Evolutionary conservation across 2,888 invertebrate genomes (phyloP), one percentile per base, ranked within the genome.

Genomic region (Hypomecis atomaria): DNA sequence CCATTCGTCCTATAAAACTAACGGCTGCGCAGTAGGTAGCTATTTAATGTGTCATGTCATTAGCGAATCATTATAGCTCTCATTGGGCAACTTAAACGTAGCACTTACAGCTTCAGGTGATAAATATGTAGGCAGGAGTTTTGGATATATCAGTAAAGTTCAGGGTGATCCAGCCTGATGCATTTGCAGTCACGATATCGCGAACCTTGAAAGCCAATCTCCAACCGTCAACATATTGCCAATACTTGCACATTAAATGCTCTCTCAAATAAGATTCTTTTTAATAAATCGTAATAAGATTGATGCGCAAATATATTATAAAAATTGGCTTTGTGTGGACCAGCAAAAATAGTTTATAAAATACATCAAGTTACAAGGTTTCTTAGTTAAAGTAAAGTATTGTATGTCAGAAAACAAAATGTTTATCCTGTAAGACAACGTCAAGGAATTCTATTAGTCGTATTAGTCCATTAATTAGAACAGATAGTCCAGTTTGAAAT

Each of bases 81-180:
- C 3, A 23, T 23, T 23, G 23, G 23, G 23, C 23, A 23, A 23
- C 23, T 23, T 23, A 23, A n/a, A 23, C 23, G 23, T 23, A 23
- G 1, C 23, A 23, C 23, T 23, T 23, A 23, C 3, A 2, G 33
- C 8, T 33, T 57, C 33, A 13, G 38, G n/a, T 49, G 38, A 44
- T 56, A 38, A 37, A 58, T 13, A 43, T 43, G 65, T 69, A 55
- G 67, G 62, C 23, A 56, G 59, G 9, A 11, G 8, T 48, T 64
- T 64, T 60, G 62, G 64, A 61, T 48, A 68, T 64, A 57, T 56
- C 61, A 60, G 38, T 47, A 58, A 66, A 70, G 66, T 58, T 62
- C 62, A 64, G 59, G 66, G 63, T 40, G 49, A 63, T 57, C 62
- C 50, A 55, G 61, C 33, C 8, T 11, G 11, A 38, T 38, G 44